Base-by-base conservation (phyloP, 1,140 invertebrate genomes). In the Drosophila simulans region DNA sequence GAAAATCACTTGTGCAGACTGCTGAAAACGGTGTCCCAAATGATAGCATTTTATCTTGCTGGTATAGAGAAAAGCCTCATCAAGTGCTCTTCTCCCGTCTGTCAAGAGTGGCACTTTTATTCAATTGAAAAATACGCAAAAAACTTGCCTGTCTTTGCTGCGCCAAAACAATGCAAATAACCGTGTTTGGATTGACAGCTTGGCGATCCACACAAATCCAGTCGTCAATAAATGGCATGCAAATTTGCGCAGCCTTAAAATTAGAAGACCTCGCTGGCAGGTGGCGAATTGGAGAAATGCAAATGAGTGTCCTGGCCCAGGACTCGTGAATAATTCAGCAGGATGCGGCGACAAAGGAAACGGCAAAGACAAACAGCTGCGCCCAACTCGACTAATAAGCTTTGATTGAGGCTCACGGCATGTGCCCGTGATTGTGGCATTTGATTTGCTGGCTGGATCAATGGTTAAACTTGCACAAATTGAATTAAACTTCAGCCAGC, bases 261-360 rank as follows among this genome's bases (percentile, higher is more conserved):
- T 59, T 48, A 27, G 48, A 75, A 34, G 43, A 40, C 40, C 42
- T 17, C 27, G 43, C 42, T 64, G 55, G 63, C 77, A 85, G 81
- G 59, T 70, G 77, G 52, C 62, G 80, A 86, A 69, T 79, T 66
- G 76, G 55, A 66, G 84, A 72, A 80, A 88, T 74, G 77, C 80
- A 85, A 85, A 83, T 83, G 62, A 82, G 57, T 77, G 59, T n/a
- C n/a, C 45, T 25, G 48, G 27, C 22, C 13, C 27, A 15, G 22
- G 37, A 43, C 72, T 88, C 64, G 31, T 89, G 84, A 89, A 89
- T 89, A 59, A 89, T 89, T 89, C 84, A 89, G 37, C 69, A 89
- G 80, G 62, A 89, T 84, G 64, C 53, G 59, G 31, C 31, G 31
- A 31, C 31, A 31, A 31, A 31, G 31, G 31, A 31, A 31, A 31